These are phyloP conservation scores for Numenius phaeopus DNA, from an alignment of 2,797 vertebrate genomes.

Conservation along the genomic window DNA sequence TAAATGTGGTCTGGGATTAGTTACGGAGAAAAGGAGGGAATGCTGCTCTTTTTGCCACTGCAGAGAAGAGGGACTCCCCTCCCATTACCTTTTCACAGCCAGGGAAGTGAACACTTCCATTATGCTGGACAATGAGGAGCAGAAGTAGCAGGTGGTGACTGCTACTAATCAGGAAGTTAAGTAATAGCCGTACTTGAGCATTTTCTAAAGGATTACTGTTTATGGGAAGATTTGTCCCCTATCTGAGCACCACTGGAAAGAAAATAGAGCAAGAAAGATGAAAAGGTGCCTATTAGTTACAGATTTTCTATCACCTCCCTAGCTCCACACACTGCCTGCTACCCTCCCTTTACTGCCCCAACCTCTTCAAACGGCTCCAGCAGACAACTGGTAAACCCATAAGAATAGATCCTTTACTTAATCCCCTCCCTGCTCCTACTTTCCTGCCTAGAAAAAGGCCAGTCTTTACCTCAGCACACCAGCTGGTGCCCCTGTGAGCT, in stretches of 20 bases:
- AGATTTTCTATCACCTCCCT: background rate
- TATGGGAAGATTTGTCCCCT: conserved; percentile 43
- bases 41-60: conserved; percentile 51
- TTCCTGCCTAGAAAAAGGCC: background rate
- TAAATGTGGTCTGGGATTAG: conserved; percentile 14
- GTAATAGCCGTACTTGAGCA: conserved; percentile 39
- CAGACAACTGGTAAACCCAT: background rate
- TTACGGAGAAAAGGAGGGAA: background rate
- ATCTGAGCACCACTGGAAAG: background rate
- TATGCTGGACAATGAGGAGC: conserved; percentile 50
- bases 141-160: conserved; percentile 62
- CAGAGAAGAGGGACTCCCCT: conserved; percentile 17
- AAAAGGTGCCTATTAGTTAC: conserved; percentile 33
- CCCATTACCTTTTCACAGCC: conserved; percentile 56
- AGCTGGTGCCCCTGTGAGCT: background rate
- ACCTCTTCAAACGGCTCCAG: background rate
- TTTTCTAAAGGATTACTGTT: conserved; percentile 50
- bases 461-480: background rate
- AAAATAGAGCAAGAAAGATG: conserved; percentile 13
- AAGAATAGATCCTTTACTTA: background rate
- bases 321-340: background rate
- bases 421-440: background rate
- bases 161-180: conserved; percentile 56
- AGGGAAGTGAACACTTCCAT: conserved; percentile 40
- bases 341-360: background rate